Evolutionary conservation across 2,888 invertebrate species (phyloP).

Genomic region (Homarus gammarus): DNA sequence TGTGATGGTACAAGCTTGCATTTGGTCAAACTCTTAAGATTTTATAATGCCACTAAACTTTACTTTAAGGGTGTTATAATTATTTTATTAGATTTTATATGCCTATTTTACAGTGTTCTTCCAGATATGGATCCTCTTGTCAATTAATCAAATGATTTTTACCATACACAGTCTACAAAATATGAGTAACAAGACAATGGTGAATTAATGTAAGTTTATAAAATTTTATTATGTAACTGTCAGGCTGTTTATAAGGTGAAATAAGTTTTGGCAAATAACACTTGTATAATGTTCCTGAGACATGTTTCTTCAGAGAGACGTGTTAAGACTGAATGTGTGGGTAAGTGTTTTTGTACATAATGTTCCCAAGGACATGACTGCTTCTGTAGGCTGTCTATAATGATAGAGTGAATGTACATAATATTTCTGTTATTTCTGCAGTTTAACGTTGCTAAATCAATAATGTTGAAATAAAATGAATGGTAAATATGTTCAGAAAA

Average conservation of each 20-base stretch:
- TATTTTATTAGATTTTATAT: background rate
- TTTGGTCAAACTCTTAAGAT: too few species aligned
- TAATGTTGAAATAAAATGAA: background rate
- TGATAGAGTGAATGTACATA: slow-evolving; percentile 14
- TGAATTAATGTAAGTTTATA: too few species aligned
- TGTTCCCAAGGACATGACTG: background rate
- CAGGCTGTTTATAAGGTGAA: background rate
- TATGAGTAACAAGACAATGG: too few species aligned
- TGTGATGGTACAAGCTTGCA: too few species aligned
- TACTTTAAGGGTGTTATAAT: background rate
- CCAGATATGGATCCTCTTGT: background rate
- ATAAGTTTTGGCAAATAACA: background rate
- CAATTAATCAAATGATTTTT: background rate
- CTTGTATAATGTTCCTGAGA: background rate
- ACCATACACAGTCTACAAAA: background rate
- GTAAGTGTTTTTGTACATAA: slow-evolving; percentile 18
- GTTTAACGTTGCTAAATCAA: background rate
- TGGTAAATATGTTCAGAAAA: background rate
- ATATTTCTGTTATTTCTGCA: background rate
- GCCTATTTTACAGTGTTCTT: background rate
- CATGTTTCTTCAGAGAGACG: background rate
- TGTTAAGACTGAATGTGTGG: background rate
- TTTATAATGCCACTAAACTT: too few species aligned
- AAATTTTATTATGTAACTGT: background rate
- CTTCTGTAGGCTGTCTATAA: background rate